Evolutionary conservation across 1,140 invertebrate species (phyloP), one percentile per base, ranked within the genome.

Genomic region (Augochlora pura): DNA sequence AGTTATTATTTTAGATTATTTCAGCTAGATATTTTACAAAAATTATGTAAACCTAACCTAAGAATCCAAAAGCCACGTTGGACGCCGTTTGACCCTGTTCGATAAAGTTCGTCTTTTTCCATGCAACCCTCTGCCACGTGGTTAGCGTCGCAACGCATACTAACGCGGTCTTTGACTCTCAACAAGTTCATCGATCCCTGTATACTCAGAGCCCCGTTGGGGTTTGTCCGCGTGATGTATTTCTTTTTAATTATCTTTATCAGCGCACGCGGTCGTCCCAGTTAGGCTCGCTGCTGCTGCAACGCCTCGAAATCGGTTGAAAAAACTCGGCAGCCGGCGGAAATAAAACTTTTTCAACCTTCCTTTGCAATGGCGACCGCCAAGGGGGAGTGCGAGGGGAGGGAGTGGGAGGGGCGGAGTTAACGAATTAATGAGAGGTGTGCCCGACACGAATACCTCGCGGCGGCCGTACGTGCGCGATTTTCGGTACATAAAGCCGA

Each of bases 401-500:
- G 2, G 21, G 32, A 32, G 1, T 1, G 32, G 32, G 46, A 0
- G 21, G 21, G 32, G n/a, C 18, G 46, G 42, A 52, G 23, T 71
- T 64, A 71, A 78, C 46, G 76, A 72, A 42, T 72, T 78, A 71
- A 69, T 64, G 76, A 65, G 72, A 60, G 57, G 23, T n/a, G 83
- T 27, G 32, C 57, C 25, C 54, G 39, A 67, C 65, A 60, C 65
- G 63, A 80, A 63, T 27, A n/a, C 73, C 49, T 12, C 10, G 42
- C 9, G 10, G 42, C 14, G 10, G 2, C 42, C 42, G 8, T n/a
- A 8, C 54, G 54, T 8, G n/a, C 9, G 21, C 65, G 68, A 84
- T 84, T 84, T 84, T 84, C 82, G 82, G 68, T 74, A 69, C 68
- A 73, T 59, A 78, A 75, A 69, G 82, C 46, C 82, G 66, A 68